Conservation (phyloP, 2,797 vertebrate species). For the Phalanger gymnotis region DNA sequence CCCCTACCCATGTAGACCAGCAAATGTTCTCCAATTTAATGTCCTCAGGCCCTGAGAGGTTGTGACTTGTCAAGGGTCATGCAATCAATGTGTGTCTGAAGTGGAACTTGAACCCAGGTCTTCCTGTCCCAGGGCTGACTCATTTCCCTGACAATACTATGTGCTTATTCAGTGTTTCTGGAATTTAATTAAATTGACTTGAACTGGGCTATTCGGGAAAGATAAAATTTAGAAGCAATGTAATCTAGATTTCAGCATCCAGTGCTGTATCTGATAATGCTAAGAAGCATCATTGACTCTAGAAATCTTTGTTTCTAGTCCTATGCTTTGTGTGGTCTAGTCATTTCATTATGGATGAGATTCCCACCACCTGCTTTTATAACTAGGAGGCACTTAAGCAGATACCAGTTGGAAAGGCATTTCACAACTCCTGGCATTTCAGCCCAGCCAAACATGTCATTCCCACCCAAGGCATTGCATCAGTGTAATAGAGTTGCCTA, state of each 20-base stretch:
- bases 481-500: not conserved
- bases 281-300: not conserved
- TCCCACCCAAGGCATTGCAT: not conserved
- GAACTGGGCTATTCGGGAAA: not conserved
- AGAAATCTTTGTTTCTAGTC: not conserved
- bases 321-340: not conserved
- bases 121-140: not conserved
- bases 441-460: not conserved
- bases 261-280: not conserved
- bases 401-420: not conserved
- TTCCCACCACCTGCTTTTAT: not conserved
- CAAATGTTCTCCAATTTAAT: not conserved
- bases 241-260: not conserved
- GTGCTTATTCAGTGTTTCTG: not conserved
- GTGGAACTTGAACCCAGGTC: not conserved
- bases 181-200: not conserved
- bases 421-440: not conserved
- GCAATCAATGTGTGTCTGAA: not conserved
- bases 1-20: not conserved
- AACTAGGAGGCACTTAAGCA: not conserved
- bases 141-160: not conserved
- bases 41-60: not conserved
- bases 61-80: not conserved
- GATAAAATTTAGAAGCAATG: not conserved
- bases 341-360: not conserved